Evolutionary conservation across 2,113 vertebrate genomes (phyloP).

Genomic region (Bubo bubo): DNA sequence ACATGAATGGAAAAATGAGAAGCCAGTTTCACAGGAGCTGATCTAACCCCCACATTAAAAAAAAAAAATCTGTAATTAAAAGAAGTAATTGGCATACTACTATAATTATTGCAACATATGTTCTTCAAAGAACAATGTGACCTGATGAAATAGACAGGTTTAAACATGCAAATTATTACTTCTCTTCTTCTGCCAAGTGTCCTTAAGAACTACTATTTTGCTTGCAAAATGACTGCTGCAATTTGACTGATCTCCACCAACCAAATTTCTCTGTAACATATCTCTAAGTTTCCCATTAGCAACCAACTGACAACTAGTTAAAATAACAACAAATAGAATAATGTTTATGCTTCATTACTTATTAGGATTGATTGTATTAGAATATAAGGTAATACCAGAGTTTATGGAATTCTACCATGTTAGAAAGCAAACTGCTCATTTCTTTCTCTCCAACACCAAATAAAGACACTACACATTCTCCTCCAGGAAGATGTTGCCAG

Average conservation of each 20-base stretch:
- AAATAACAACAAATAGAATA: background rate
- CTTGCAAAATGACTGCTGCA: background rate
- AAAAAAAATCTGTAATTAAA: background rate
- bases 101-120: background rate
- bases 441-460: background rate
- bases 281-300: background rate
- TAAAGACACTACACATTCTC: background rate
- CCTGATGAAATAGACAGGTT: background rate
- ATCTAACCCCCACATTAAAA: background rate
- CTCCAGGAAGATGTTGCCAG: background rate
- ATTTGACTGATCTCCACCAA: background rate
- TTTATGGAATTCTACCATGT: background rate
- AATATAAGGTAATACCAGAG: background rate
- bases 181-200: background rate
- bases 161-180: background rate
- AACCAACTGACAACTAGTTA: background rate
- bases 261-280: background rate
- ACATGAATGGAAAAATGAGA: background rate
- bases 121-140: background rate
- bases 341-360: background rate
- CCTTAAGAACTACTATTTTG: background rate
- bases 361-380: background rate
- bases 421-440: background rate
- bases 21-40: background rate
- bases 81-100: background rate